Conservation (phyloP, 2,888 invertebrate species). For the Acronicta leporina region DNA sequence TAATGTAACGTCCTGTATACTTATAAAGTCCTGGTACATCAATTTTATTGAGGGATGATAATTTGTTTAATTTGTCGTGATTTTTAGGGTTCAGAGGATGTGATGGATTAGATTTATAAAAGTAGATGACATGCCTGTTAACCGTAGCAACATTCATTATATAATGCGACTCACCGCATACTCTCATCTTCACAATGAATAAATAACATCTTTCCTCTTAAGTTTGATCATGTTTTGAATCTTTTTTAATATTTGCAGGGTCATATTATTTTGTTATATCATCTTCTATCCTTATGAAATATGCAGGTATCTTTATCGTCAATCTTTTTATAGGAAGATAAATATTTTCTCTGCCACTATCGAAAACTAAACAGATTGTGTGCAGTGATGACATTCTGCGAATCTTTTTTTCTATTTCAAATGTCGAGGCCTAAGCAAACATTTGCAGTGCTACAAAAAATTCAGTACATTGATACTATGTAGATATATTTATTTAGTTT, state of each 20-base stretch:
- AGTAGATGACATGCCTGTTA: not conserved
- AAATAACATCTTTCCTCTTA: too few relatives aligned
- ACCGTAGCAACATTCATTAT: not conserved
- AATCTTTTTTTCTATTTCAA: slow-evolving; percentile 52
- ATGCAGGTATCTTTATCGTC: slow-evolving; percentile 31
- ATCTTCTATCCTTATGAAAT: slow-evolving; percentile 13
- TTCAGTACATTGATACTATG: slow-evolving; percentile 25
- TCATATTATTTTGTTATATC: slow-evolving; percentile 7
- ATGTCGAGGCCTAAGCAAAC: slow-evolving; percentile 69
- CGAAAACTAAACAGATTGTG: slow-evolving; percentile 61
- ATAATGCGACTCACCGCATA: too few relatives aligned
- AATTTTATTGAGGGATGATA: slow-evolving; percentile 66
- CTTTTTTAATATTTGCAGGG: not conserved
- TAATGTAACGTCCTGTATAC: slow-evolving; percentile 68
- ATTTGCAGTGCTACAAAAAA: slow-evolving; percentile 29
- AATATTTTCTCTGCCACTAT: slow-evolving; percentile 57
- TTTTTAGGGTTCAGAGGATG: slow-evolving; percentile 64
- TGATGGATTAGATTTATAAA: slow-evolving; percentile 56
- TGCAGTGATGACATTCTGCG: slow-evolving; percentile 71
- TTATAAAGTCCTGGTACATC: slow-evolving; percentile 62
- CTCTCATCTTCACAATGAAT: too few relatives aligned
- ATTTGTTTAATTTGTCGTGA: slow-evolving; percentile 65
- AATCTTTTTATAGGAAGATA: slow-evolving; percentile 35
- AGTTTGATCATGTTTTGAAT: not conserved
- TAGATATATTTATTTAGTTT: slow-evolving; percentile 19